Percentiles rank a stretch among this genome's conserved stretches.
Conservation (phyloP, 2,888 invertebrate species). For the Eristalinus aeneus region DNA sequence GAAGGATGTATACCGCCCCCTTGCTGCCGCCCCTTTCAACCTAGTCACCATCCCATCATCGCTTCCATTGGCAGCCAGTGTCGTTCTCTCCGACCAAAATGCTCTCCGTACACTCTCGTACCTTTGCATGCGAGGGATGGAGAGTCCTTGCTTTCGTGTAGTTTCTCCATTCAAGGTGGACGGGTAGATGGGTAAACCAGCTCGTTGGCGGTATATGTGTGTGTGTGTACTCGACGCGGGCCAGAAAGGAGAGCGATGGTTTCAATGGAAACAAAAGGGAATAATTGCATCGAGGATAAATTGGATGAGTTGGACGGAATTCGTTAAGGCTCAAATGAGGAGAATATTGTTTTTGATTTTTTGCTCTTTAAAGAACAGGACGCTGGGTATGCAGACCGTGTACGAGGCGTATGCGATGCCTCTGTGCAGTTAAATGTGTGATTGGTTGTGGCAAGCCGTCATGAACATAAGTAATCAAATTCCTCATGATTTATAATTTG, state of each 20-base stretch:
- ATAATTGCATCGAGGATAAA: constrained; percentile 63
- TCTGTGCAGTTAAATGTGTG: too few species aligned
- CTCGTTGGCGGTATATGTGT: not conserved
- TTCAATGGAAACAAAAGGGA: constrained; percentile 56
- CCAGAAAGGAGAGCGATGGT: constrained; percentile 8
- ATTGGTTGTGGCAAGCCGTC: too few species aligned
- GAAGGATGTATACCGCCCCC: constrained; percentile 63
- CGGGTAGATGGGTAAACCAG: constrained; percentile 10
- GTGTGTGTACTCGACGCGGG: not conserved
- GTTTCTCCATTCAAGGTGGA: constrained; percentile 26
- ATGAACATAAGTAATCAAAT: too few species aligned
- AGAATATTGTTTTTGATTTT: not conserved
- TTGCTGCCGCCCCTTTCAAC: not conserved
- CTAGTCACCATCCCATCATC: not conserved
- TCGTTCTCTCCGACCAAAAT: not conserved
- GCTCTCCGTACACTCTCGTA: not conserved
- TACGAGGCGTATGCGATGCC: too few species aligned
- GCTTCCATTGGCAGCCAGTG: constrained; percentile 1
- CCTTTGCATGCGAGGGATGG: not conserved
- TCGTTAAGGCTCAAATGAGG: constrained; percentile 4
- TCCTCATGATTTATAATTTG: too few species aligned
- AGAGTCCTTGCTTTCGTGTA: constrained; percentile 34
- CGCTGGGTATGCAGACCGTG: not conserved
- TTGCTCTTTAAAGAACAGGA: not conserved
- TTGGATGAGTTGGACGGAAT: constrained; percentile 44